A percentile compares a stretch with the other conserved stretches of the same genome.
Evolutionary conservation across 2,113 vertebrate species (phyloP).

Genomic region (Syngnathus floridae): DNA sequence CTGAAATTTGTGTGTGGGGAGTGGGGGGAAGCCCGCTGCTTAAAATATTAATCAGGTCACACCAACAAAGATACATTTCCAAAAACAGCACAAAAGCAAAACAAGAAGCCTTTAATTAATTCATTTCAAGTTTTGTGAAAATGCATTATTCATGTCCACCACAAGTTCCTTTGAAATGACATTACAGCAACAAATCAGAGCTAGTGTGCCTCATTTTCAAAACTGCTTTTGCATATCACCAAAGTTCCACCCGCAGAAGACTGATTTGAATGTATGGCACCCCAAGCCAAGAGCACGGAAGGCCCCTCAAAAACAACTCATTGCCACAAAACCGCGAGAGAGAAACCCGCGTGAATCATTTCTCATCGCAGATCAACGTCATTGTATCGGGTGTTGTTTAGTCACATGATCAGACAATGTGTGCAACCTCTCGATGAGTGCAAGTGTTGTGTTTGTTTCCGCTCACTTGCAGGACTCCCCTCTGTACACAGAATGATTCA

Average conservation of each 20-base stretch:
- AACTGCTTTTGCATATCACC: background rate
- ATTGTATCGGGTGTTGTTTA: background rate
- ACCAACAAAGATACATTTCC: background rate
- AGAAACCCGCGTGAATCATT: background rate
- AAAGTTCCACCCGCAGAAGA: background rate
- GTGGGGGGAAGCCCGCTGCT: background rate
- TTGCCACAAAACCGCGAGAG: background rate
- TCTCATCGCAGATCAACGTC: background rate
- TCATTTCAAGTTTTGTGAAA: background rate
- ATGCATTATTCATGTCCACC: background rate
- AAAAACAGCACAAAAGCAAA: background rate
- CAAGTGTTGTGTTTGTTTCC: background rate
- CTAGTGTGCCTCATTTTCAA: background rate
- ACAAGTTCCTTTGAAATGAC: background rate
- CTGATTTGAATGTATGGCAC: background rate
- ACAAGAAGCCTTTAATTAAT: background rate
- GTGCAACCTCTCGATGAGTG: background rate
- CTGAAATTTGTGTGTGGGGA: background rate
- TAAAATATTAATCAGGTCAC: background rate
- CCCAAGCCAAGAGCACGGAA: background rate
- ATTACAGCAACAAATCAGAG: background rate
- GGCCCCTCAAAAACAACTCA: background rate
- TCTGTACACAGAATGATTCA: background rate
- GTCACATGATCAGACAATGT: background rate
- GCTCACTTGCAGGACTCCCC: background rate